phyloP scores from a whole-genome alignment of 2,888 invertebrate species.

The Ceriagrion tenellum region DNA sequence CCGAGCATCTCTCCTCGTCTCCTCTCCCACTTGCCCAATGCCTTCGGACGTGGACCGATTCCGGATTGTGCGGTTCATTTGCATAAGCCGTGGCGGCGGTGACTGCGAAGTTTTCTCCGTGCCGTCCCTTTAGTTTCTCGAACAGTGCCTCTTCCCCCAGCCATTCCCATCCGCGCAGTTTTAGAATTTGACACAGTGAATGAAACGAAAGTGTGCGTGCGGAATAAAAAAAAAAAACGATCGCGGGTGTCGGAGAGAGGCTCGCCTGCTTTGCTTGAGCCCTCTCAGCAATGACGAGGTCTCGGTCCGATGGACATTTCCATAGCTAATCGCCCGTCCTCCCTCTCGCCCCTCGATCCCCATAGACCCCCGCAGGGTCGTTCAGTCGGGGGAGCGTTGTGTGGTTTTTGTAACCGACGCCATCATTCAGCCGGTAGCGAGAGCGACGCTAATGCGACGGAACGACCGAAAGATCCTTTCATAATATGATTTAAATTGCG shows the following conservation, averaged over 20 bases:
- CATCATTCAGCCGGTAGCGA: neutral
- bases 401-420: neutral
- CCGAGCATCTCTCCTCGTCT: too few species aligned
- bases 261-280: neutral
- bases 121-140: neutral
- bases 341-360: too few species aligned
- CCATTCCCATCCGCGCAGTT: slow-evolving; percentile 13
- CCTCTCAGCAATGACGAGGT: neutral
- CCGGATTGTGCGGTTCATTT: neutral
- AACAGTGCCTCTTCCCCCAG: neutral
- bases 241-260: neutral
- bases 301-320: neutral
- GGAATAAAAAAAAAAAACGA: neutral
- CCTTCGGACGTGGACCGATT: neutral
- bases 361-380: neutral
- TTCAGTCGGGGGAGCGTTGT: neutral
- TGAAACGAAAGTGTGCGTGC: neutral
- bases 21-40: neutral
- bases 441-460: neutral
- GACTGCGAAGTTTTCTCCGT: neutral
- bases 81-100: neutral
- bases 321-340: slow-evolving; percentile 11
- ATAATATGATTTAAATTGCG: slow-evolving; percentile 19
- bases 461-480: neutral
- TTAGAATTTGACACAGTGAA: slow-evolving; percentile 31